Evolutionary conservation across 1,140 invertebrate genomes (phyloP).

Genomic region (Ditylenchus dipsaci): DNA sequence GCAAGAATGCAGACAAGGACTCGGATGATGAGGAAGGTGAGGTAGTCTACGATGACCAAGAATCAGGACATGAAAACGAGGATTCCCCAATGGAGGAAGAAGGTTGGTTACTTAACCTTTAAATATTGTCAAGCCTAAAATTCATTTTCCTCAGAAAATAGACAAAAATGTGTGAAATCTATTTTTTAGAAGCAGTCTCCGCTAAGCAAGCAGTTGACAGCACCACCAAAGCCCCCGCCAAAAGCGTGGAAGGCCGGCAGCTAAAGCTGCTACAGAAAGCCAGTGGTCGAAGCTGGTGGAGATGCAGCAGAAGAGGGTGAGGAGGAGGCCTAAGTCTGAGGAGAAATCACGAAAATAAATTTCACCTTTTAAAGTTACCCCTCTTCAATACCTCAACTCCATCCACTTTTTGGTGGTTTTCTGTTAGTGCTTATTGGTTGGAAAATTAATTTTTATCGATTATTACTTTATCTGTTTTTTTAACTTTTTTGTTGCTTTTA

Average conservation of each 20-base stretch:
- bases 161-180: too few species aligned
- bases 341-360: too few species aligned
- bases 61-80: constrained; percentile 17
- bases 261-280: background rate
- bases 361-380: too few species aligned
- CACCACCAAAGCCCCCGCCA: constrained; percentile 2
- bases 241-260: constrained; percentile 20
- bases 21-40: constrained; percentile 23
- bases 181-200: background rate
- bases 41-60: constrained; percentile 24
- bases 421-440: too few species aligned
- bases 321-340: background rate
- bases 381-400: too few species aligned
- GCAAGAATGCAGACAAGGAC: constrained; percentile 6
- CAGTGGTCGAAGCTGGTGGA: background rate
- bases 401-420: too few species aligned
- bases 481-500: too few species aligned
- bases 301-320: background rate
- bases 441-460: too few species aligned
- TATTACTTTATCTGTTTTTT: too few species aligned
- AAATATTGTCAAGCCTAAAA: background rate
- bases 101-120: background rate
- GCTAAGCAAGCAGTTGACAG: background rate
- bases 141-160: background rate
- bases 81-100: constrained; percentile 9